Percentiles rank a stretch among this genome's conserved stretches.
Conservation (phyloP, 2,113 vertebrate species). For the Nothocercus nigrocapillus region DNA sequence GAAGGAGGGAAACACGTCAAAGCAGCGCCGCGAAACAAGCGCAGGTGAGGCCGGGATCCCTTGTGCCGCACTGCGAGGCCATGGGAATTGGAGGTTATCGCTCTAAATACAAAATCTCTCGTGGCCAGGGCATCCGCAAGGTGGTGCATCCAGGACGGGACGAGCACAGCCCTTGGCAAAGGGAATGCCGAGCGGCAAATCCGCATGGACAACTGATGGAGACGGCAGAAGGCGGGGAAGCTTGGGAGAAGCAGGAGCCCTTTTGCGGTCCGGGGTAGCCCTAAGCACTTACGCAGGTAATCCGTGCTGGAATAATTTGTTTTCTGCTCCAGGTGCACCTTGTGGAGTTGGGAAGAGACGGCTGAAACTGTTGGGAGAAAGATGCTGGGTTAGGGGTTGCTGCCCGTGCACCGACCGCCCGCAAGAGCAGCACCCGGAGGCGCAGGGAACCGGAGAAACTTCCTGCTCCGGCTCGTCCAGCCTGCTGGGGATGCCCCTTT, state of each 20-base stretch:
- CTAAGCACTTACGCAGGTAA: not conserved
- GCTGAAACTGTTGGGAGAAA: not conserved
- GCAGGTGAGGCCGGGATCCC: too few species aligned
- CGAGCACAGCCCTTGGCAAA: fast-evolving
- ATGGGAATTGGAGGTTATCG: not conserved
- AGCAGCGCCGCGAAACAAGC: too few species aligned
- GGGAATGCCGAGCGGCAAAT: fast-evolving
- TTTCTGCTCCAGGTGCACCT: not conserved
- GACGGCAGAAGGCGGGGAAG: not conserved
- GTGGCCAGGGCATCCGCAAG: not conserved
- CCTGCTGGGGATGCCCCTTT: not conserved
- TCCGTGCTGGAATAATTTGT: not conserved
- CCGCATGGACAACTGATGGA: not conserved
- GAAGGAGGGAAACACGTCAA: fast-evolving
- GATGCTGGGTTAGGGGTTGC: fast-evolving
- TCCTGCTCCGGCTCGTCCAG: too few species aligned
- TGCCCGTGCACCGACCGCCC: fast-evolving
- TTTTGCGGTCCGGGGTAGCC: not conserved
- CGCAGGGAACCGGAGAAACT: too few species aligned
- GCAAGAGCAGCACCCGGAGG: too few species aligned
- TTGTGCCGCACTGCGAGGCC: not conserved
- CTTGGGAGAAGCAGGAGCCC: too few species aligned
- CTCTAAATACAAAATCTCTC: too few species aligned
- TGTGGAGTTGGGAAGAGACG: not conserved
- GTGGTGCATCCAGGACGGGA: not conserved